These are phyloP conservation scores for Danio albolineatus DNA, from an alignment of 2,797 vertebrate genomes.

Conservation along the genomic window DNA sequence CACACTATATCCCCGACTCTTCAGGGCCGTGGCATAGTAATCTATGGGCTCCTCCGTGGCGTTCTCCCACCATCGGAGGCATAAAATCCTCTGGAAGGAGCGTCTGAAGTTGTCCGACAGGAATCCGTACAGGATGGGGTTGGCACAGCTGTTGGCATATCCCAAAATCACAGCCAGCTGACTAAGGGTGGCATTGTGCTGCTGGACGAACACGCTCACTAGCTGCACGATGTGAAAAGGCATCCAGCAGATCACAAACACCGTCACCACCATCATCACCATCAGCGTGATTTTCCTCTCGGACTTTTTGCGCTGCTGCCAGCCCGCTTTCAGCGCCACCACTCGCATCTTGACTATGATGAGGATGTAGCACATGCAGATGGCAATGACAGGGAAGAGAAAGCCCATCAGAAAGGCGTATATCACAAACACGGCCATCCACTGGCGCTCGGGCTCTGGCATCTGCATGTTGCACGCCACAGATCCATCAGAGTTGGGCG, in stretches of 20 bases:
- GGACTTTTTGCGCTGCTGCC: constrained; percentile 89
- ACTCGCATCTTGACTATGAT: constrained; percentile 90
- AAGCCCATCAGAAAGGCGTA: constrained; percentile 93
- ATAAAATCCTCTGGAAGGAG: constrained; percentile 90
- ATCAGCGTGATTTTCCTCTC: constrained; percentile 92
- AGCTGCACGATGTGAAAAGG: constrained; percentile 91
- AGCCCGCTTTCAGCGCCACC: constrained; percentile 90
- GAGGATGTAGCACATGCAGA: constrained; percentile 90
- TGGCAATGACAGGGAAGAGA: constrained; percentile 89
- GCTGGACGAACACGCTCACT: constrained; percentile 87
- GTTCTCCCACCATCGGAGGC: constrained; percentile 91
- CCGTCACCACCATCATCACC: constrained; percentile 92
- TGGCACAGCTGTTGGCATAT: constrained; percentile 91
- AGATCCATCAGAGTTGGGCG: constrained; percentile 87
- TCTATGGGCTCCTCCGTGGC: constrained; percentile 89
- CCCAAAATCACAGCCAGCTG: constrained; percentile 89
- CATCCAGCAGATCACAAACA: constrained; percentile 95
- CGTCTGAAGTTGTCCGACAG: constrained; percentile 91
- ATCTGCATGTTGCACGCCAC: constrained; percentile 92
- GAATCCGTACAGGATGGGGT: constrained; percentile 90
- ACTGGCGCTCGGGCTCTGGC: constrained; percentile 86
- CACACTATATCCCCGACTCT: constrained; percentile 88
- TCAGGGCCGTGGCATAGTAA: constrained; percentile 91
- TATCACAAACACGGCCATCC: constrained; percentile 88
- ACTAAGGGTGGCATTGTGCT: constrained; percentile 88